Evolutionary conservation across 2,888 invertebrate genomes (phyloP), one percentile per base, ranked within the genome.

Genomic region (Dione vanillae): DNA sequence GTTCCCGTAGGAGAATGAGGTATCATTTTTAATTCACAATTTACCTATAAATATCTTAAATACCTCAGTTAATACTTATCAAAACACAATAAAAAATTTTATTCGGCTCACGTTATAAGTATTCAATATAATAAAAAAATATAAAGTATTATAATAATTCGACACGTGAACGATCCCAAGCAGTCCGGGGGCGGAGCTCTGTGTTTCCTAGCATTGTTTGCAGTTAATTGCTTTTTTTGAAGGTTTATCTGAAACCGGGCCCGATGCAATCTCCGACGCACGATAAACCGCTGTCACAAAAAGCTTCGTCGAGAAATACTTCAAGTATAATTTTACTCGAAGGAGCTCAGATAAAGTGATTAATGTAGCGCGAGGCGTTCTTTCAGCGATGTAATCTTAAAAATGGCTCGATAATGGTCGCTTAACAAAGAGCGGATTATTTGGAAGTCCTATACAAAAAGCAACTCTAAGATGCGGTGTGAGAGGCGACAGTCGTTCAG

Each of bases 341-440:
- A 69, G 66, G 72, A 74, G 73, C 75, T 70, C 75, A 75, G 77
- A 78, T 78, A 78, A 78, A 78, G 79, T 80, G 80, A 80, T 80
- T 79, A 80, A 81, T 80, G 79, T 77, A 76, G 76, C 77, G 74
- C 74, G 75, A 76, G 76, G 76, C 78, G 78, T 73, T 76, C 78
- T 77, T 77, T 76, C 78, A 77, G 76, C 77, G 80, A 79, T 78
- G 75, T 76, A 76, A 79, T 79, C 79, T 78, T 75, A 77, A 73
- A 75, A 78, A 79, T 74, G 77, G 77, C 73, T 70, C 73, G 78
- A 76, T 79, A 79, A 79, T 78, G 77, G 75, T 58, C 74, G 76
- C 74, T 73, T 70, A 74, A 76, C 72, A 75, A 75, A 74, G 75
- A 74, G 61, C 68, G 69, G 72, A 77, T 70, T 70, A 71, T 71